Percentiles rank a stretch among this genome's conserved stretches.
These are phyloP conservation scores for Muscidifurax raptorellus DNA, from an alignment of 1,140 invertebrate species.

Conservation along the genomic window DNA sequence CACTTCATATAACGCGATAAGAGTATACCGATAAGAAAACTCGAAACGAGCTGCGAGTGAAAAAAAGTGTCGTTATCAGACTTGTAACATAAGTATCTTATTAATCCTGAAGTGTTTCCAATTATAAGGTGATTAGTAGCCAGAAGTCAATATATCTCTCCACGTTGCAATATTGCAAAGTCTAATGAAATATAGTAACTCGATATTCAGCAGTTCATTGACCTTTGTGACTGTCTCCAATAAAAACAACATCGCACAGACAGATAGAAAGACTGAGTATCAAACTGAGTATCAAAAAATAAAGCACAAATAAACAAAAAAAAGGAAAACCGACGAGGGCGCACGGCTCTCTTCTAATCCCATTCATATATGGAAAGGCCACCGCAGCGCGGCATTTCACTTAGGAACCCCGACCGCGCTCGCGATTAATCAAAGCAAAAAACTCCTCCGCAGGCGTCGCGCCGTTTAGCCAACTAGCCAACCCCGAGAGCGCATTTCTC, in stretches of 20 bases:
- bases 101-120: not conserved
- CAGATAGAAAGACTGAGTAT: no score
- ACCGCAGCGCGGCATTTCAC: not conserved
- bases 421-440: constrained; percentile 31
- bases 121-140: not conserved
- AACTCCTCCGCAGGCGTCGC: not conserved
- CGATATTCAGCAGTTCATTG: not conserved
- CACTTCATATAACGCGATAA: not conserved
- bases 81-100: not conserved
- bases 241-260: no score
- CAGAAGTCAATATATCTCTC: not conserved
- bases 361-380: not conserved
- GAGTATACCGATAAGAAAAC: not conserved
- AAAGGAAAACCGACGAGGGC: no score
- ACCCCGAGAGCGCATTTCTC: not conserved
- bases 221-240: not conserved
- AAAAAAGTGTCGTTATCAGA: not conserved
- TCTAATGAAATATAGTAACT: not conserved
- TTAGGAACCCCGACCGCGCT: not conserved
- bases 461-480: not conserved
- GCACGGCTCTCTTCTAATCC: not conserved
- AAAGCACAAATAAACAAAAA: no score
- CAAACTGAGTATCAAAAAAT: no score
- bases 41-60: no score
- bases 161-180: not conserved